phyloP scores from a whole-genome alignment of 2,888 invertebrate species.

The Lepetodrilus schrolli region DNA sequence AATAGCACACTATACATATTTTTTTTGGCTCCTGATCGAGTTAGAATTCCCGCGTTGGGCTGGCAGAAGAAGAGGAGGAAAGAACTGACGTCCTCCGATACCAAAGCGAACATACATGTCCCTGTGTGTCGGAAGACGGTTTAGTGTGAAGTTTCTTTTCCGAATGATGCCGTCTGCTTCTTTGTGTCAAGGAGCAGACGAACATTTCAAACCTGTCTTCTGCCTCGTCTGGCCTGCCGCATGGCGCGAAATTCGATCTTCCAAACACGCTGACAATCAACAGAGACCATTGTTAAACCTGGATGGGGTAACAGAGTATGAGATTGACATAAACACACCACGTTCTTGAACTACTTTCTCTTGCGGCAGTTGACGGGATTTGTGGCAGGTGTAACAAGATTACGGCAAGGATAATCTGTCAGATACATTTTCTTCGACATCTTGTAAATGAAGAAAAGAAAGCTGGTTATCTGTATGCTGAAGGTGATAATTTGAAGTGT shows the following conservation, averaged over 20 bases:
- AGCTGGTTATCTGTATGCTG: too few relatives aligned
- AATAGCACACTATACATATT: neutral
- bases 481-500: too few relatives aligned
- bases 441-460: neutral
- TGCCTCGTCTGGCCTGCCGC: neutral
- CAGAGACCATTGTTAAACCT: neutral
- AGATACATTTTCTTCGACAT: neutral
- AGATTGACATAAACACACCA: conserved; percentile 12
- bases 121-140: conserved; percentile 4
- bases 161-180: conserved; percentile 13
- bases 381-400: conserved; percentile 10
- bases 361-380: neutral
- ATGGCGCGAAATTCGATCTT: conserved; percentile 21
- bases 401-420: conserved; percentile 16
- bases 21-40: conserved; percentile 15
- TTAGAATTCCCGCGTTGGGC: neutral
- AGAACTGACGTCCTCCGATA: neutral
- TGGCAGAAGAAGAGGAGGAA: neutral
- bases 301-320: neutral
- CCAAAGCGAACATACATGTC: neutral
- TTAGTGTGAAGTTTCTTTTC: conserved; percentile 2
- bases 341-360: neutral
- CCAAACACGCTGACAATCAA: conserved; percentile 7
- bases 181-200: conserved; percentile 18
- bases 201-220: conserved; percentile 19